These are phyloP conservation scores for Flexamia atlantica DNA, from an alignment of 2,888 invertebrate species.

Conservation along the genomic window DNA sequence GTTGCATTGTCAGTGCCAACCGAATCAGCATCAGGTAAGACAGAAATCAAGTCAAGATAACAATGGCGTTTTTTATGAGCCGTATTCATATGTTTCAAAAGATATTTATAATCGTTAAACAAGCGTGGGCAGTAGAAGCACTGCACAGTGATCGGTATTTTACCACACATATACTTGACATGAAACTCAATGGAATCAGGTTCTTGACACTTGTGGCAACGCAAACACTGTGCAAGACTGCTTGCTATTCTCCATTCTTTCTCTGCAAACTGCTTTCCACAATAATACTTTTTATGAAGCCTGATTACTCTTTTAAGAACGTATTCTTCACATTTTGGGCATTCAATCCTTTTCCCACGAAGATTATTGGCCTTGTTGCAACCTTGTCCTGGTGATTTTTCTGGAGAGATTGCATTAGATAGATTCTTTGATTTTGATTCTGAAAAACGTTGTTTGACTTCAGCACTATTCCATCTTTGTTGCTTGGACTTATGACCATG, in stretches of 20 bases:
- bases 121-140: constrained; percentile 39
- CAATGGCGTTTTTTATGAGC: constrained; percentile 27
- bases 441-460: neutral
- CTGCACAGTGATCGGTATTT: neutral
- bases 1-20: neutral
- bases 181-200: constrained; percentile 27
- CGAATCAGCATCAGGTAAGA: neutral
- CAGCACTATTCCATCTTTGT: no score
- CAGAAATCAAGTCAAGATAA: constrained; percentile 9
- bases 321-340: neutral
- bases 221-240: neutral
- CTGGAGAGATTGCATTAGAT: neutral
- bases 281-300: constrained; percentile 35
- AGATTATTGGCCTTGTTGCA: neutral
- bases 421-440: neutral
- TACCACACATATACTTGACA: constrained; percentile 17
- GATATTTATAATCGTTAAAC: neutral
- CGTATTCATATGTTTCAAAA: constrained; percentile 5
- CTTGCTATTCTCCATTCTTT: constrained; percentile 8
- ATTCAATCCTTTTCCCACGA: neutral
- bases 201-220: neutral
- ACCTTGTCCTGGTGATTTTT: neutral
- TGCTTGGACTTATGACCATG: neutral
- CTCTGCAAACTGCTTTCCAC: constrained; percentile 6
- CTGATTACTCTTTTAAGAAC: neutral